Percentiles rank a stretch among this genome's conserved stretches.
phyloP scores from a whole-genome alignment of 2,113 vertebrate genomes.

The Megaptera novaeangliae region DNA sequence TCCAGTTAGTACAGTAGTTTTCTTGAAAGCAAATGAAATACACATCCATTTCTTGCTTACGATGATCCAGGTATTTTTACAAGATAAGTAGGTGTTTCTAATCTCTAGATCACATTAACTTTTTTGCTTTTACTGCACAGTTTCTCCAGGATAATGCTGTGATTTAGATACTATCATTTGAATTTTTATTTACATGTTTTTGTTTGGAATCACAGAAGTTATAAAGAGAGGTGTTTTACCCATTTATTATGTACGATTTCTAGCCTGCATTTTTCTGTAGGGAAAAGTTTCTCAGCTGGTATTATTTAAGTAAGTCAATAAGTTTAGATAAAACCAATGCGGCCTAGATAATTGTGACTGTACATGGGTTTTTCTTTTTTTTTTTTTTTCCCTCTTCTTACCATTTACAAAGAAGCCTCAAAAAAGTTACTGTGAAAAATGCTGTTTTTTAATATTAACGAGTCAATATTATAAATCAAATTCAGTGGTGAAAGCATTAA shows the following conservation, averaged over 20 bases:
- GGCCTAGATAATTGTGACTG: conserved; percentile 5
- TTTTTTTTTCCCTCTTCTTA: not conserved
- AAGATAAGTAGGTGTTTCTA: conserved; percentile 1
- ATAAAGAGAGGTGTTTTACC: not conserved
- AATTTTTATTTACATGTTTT: conserved; percentile 36
- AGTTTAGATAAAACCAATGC: conserved; percentile 33
- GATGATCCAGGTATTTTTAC: not conserved
- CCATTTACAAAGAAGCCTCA: conserved; percentile 14
- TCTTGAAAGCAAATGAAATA: not conserved
- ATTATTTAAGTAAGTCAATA: not conserved
- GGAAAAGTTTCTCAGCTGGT: conserved; percentile 15
- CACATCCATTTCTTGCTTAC: not conserved
- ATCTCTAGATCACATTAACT: not conserved
- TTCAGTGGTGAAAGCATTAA: not conserved
- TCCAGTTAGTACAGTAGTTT: not conserved
- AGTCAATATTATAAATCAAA: not conserved
- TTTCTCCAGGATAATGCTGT: not conserved
- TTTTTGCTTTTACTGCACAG: not conserved
- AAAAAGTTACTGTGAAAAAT: conserved; percentile 5
- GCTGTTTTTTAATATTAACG: not conserved
- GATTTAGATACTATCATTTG: conserved; percentile 31
- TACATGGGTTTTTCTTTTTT: not conserved
- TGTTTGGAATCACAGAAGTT: not conserved
- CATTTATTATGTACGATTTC: conserved; percentile 33
- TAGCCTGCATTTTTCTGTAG: not conserved